Evolutionary conservation across 2,888 invertebrate species (phyloP).

Genomic region (Chloroclysta siterata): DNA sequence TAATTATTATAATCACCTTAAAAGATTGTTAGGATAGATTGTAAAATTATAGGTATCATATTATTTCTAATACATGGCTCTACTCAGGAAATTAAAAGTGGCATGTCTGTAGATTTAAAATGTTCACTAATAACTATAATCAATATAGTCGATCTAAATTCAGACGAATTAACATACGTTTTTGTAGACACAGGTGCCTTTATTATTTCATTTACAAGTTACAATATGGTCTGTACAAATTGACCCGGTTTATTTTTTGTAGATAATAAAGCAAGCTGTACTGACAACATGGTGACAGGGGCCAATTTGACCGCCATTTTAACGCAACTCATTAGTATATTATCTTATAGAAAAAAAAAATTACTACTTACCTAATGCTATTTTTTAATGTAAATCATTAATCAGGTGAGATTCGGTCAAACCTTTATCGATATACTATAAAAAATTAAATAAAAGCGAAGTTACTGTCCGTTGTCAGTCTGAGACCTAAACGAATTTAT

Average conservation of each 20-base stretch:
- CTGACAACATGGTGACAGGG: too few relatives aligned
- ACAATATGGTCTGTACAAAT: conserved; percentile 1
- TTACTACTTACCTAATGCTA: too few relatives aligned
- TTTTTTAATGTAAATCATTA: too few relatives aligned
- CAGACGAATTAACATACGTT: not conserved
- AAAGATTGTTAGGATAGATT: not conserved
- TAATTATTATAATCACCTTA: conserved; percentile 6
- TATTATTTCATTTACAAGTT: not conserved
- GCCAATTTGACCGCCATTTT: too few relatives aligned
- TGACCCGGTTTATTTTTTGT: not conserved
- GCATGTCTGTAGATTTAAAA: not conserved
- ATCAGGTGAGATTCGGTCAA: too few relatives aligned
- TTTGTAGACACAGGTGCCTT: not conserved
- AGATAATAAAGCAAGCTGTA: not conserved
- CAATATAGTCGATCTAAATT: conserved; percentile 1
- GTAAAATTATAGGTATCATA: not conserved
- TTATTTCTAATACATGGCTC: not conserved
- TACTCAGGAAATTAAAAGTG: not conserved
- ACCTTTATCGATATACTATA: too few relatives aligned
- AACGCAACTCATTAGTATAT: too few relatives aligned
- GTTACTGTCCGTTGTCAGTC: too few relatives aligned
- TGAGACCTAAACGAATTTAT: too few relatives aligned
- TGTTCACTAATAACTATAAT: conserved; percentile 1
- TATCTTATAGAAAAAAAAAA: too few relatives aligned
- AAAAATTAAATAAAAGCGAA: too few relatives aligned